Base-by-base conservation (phyloP, 1,140 invertebrate species). In the Trichomalopsis sarcophagae region DNA sequence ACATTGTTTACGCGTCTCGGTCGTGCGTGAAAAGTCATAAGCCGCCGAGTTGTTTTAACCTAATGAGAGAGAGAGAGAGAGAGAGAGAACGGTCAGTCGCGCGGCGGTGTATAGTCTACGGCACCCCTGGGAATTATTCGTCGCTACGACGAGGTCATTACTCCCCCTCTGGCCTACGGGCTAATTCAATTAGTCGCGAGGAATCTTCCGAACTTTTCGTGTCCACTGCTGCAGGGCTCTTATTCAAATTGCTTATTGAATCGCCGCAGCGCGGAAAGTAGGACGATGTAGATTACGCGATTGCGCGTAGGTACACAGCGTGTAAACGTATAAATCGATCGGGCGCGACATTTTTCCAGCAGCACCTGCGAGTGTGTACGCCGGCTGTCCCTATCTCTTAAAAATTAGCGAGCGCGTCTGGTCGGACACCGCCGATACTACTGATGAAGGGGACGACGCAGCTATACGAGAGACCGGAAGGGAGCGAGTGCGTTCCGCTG, bases 131-230 rank as follows among this genome's bases (percentile, higher is more conserved):
- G 91, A 91, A 91, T 92, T 90, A 62, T 62, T n/a, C 55, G 55
- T n/a, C 88, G 91, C 89, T 89, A 90, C 90, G 91, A 91, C 88
- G 90, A 88, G 90, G 90, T 90, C 88, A 87, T 89, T 89, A 88
- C 13, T 40, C 14, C 73, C 6, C 62, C 80, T 33, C 27, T 84
- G 81, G 81, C 87, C 81, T 87, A 86, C 89, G 85, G 91, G 90
- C 89, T 92, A 92, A 92, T 92, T 92, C 89, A 91, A 92, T 92
- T 92, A 91, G 87, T 87, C 84, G 87, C 84, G 87, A 83, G 86
- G 55, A 23, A 44, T 62, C 55, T 62, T 62, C 55, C 21, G 6
- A 62, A 27, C 14, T 50, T 50, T 6, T 21, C 30, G 50, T 62
- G 2, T 21, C 36, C 9, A 5, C 17, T 36, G 21, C 55, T 17